Evolutionary conservation across 1,140 invertebrate species (phyloP).

Genomic region (Harpegnathos saltator): DNA sequence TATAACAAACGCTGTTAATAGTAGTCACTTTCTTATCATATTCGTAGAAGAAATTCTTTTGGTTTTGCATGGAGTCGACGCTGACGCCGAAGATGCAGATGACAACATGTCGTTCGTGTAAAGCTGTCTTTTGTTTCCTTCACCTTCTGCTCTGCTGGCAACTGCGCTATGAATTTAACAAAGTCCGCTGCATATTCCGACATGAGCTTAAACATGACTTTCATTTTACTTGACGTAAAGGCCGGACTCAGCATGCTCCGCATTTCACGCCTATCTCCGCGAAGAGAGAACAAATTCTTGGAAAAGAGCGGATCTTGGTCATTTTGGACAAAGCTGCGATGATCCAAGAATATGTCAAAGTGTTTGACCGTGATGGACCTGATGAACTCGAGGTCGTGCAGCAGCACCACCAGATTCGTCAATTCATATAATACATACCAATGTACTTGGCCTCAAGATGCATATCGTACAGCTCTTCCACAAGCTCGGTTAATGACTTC

Average conservation of each 20-base stretch:
- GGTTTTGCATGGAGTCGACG: conserved; percentile 69
- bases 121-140: conserved; percentile 80
- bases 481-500: background rate
- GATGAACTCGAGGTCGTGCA: conserved; percentile 81
- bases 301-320: conserved; percentile 76
- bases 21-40: conserved; percentile 74
- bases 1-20: too few relatives aligned
- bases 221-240: conserved; percentile 78
- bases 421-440: conserved; percentile 70
- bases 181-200: conserved; percentile 40
- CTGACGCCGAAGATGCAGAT: conserved; percentile 81
- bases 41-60: conserved; percentile 79
- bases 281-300: conserved; percentile 78
- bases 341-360: conserved; percentile 81
- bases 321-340: conserved; percentile 71
- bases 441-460: conserved; percentile 71
- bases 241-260: conserved; percentile 78
- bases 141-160: conserved; percentile 65
- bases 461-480: conserved; percentile 32
- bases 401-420: conserved; percentile 72
- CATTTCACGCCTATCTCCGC: conserved; percentile 78
- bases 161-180: conserved; percentile 10
- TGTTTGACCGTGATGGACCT: conserved; percentile 76
- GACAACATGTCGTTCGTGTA: conserved; percentile 83
- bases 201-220: conserved; percentile 65